A percentile compares a stretch with the other conserved stretches of the same genome.
Conservation (phyloP, 2,113 vertebrate genomes). For the Mirounga angustirostris region DNA sequence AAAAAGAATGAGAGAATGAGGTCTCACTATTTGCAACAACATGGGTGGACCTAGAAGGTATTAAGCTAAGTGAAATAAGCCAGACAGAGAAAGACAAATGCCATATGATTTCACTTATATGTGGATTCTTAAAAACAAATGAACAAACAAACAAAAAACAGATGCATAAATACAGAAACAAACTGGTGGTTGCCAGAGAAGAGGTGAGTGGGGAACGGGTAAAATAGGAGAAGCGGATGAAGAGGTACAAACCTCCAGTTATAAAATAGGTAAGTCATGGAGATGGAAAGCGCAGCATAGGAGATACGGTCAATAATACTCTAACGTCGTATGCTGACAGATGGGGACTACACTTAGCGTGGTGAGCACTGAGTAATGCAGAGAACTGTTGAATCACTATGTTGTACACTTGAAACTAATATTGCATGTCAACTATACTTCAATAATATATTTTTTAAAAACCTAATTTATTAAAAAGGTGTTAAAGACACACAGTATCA, state of each 20-base stretch:
- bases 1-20: background rate
- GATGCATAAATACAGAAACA: background rate
- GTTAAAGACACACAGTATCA: constrained; percentile 28
- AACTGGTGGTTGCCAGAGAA: background rate
- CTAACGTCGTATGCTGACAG: background rate
- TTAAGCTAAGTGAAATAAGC: background rate
- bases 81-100: background rate
- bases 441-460: background rate
- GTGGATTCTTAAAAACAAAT: background rate
- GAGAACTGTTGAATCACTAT: background rate
- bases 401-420: background rate
- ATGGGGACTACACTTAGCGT: background rate
- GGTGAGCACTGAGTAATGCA: background rate
- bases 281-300: background rate
- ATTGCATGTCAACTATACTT: background rate
- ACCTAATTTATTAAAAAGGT: constrained; percentile 33
- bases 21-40: background rate
- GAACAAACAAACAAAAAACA: background rate
- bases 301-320: background rate
- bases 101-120: background rate
- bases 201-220: background rate
- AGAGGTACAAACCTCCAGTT: background rate
- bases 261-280: background rate
- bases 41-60: background rate
- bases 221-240: background rate